Evolutionary conservation across 2,797 vertebrate genomes (phyloP).

Genomic region (Melanotaenia maccullochi): DNA sequence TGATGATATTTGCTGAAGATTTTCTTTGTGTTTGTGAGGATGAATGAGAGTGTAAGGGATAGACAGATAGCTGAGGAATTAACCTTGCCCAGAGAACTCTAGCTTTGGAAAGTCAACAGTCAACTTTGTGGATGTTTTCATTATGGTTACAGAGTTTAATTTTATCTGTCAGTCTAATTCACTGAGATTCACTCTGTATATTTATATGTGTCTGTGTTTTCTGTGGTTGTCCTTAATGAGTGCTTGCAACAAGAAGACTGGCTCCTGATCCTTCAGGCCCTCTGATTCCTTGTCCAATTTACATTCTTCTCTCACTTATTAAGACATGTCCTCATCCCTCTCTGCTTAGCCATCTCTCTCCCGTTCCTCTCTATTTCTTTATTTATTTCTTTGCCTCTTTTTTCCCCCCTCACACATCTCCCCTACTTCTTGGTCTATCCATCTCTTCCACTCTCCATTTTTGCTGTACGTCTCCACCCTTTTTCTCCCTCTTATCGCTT

Average conservation of each 20-base stretch:
- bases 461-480: slow-evolving; percentile 27
- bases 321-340: slow-evolving; percentile 33
- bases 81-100: slow-evolving; percentile 32
- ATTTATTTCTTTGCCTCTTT: slow-evolving; percentile 7
- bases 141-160: slow-evolving; percentile 66
- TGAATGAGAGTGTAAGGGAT: slow-evolving; percentile 5
- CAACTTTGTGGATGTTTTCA: slow-evolving; percentile 57
- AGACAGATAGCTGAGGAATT: slow-evolving; percentile 15
- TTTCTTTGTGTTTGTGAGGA: slow-evolving; percentile 5
- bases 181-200: slow-evolving; percentile 27
- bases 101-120: slow-evolving; percentile 58
- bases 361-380: slow-evolving; percentile 31
- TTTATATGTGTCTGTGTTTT: slow-evolving; percentile 17
- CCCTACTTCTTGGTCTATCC: slow-evolving; percentile 32
- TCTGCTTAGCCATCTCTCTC: slow-evolving; percentile 18
- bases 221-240: slow-evolving; percentile 2
- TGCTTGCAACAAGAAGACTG: slow-evolving; percentile 38
- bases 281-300: slow-evolving; percentile 43
- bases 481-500: slow-evolving; percentile 42
- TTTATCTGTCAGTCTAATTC: slow-evolving; percentile 66
- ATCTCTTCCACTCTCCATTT: slow-evolving; percentile 42
- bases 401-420: background rate
- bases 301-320: slow-evolving; percentile 59
- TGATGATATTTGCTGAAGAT: background rate
- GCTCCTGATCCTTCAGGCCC: slow-evolving; percentile 54